A percentile compares a stretch with the other conserved stretches of the same genome.
These are phyloP conservation scores for Monopis laevigella DNA, from an alignment of 2,888 invertebrate genomes.

Conservation along the genomic window DNA sequence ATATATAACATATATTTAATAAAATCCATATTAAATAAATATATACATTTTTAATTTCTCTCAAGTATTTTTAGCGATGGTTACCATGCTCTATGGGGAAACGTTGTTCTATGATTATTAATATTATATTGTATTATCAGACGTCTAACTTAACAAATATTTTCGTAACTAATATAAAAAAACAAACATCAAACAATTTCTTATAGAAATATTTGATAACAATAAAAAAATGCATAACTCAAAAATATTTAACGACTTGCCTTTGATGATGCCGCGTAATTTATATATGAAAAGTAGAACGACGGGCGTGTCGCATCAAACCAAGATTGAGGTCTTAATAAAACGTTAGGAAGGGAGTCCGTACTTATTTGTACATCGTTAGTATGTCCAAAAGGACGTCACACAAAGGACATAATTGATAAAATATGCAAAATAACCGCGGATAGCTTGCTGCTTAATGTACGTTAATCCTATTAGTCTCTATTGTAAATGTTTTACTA, in stretches of 20 bases:
- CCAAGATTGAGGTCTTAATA: constrained; percentile 28
- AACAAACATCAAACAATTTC: no score
- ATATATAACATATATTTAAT: not conserved
- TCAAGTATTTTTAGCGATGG: not conserved
- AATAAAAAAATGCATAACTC: no score
- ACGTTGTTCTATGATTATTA: not conserved
- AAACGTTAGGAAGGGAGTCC: constrained; percentile 24
- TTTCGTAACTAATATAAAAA: no score
- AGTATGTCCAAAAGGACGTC: constrained; percentile 26
- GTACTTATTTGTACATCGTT: constrained; percentile 53
- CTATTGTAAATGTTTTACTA: no score
- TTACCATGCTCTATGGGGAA: not conserved
- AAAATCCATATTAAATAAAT: not conserved
- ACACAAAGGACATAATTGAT: constrained; percentile 46
- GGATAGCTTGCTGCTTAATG: constrained; percentile 16
- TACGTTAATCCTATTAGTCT: constrained; percentile 29
- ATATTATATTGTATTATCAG: no score
- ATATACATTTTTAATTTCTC: not conserved
- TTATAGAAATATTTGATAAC: no score
- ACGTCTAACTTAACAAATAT: no score
- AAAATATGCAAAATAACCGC: constrained; percentile 47
- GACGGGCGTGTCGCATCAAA: constrained; percentile 2
- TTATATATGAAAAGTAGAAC: constrained; percentile 6
- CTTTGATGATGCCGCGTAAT: constrained; percentile 4
- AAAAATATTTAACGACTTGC: not conserved